Evolutionary conservation across 1,140 invertebrate species (phyloP).

Genomic region (Halictus rubicundus): DNA sequence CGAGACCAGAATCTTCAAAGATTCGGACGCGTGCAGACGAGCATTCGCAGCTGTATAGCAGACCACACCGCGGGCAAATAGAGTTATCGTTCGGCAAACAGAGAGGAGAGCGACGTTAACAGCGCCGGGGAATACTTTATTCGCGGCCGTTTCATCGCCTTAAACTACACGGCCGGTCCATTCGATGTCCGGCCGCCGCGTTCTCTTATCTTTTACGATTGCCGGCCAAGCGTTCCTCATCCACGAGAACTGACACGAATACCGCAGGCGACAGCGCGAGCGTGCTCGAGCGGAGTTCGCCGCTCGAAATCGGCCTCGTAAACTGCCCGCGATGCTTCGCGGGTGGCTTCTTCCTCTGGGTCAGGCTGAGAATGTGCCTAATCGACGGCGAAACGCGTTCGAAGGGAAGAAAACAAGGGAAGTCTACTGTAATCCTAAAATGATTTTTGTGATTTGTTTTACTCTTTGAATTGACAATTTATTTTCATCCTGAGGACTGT

Average conservation of each 20-base stretch:
- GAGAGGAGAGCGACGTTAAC: slow-evolving; percentile 39
- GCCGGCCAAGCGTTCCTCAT: slow-evolving; percentile 24
- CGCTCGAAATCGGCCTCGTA: slow-evolving; percentile 32
- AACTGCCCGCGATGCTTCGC: slow-evolving; percentile 3
- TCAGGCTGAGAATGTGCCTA: too few relatives aligned
- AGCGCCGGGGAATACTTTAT: slow-evolving; percentile 36
- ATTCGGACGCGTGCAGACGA: background rate
- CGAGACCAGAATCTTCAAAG: too few relatives aligned
- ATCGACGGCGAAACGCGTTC: too few relatives aligned
- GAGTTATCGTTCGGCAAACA: slow-evolving; percentile 38
- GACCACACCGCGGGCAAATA: slow-evolving; percentile 26
- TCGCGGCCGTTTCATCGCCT: slow-evolving; percentile 42
- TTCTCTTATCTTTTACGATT: slow-evolving; percentile 53
- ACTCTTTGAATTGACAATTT: too few relatives aligned
- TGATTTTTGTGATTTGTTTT: too few relatives aligned
- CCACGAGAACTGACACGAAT: slow-evolving; percentile 45
- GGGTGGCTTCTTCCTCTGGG: background rate
- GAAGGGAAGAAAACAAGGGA: too few relatives aligned
- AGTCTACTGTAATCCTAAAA: too few relatives aligned
- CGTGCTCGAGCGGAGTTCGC: slow-evolving; percentile 18
- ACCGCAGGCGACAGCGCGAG: slow-evolving; percentile 25
- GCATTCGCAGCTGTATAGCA: background rate
- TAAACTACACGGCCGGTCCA: slow-evolving; percentile 24
- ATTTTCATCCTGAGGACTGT: too few relatives aligned
- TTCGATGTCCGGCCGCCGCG: slow-evolving; percentile 19